Percentiles rank a stretch among this genome's conserved stretches.
These are phyloP conservation scores for Erinaceus europaeus DNA, from an alignment of 2,113 vertebrate species.

Conservation along the genomic window DNA sequence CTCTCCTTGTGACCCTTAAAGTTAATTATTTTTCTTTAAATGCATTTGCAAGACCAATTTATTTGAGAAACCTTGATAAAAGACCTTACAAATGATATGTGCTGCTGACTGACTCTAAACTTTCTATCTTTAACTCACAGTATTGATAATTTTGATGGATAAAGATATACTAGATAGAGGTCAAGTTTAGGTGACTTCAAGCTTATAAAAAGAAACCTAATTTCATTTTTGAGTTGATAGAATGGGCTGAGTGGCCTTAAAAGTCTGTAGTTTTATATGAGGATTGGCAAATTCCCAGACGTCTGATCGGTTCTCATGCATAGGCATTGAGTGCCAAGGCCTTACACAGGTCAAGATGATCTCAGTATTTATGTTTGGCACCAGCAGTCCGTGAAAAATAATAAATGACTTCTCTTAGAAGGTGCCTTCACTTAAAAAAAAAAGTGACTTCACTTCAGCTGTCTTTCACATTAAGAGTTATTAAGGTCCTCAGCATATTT, in stretches of 20 bases:
- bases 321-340: constrained; percentile 41
- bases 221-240: constrained; percentile 61
- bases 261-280: constrained; percentile 59
- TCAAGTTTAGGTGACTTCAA: constrained; percentile 51
- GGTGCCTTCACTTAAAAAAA: constrained; percentile 36
- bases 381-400: constrained; percentile 52
- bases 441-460: constrained; percentile 26
- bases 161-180: constrained; percentile 52
- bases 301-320: constrained; percentile 36
- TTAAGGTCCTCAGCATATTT: neutral
- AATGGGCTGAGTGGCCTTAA: constrained; percentile 50
- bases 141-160: constrained; percentile 63
- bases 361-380: constrained; percentile 61
- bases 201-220: constrained; percentile 63
- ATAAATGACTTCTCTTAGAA: constrained; percentile 38
- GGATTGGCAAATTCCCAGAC: constrained; percentile 51
- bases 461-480: constrained; percentile 18
- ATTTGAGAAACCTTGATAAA: constrained; percentile 60
- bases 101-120: constrained; percentile 28
- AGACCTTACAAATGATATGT: constrained; percentile 47
- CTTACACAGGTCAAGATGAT: constrained; percentile 12
- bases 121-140: neutral
- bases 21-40: constrained; percentile 65
- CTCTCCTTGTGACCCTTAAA: constrained; percentile 55
- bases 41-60: constrained; percentile 65